phyloP scores from a whole-genome alignment of 2,113 vertebrate species.

The Chunga burmeisteri region DNA sequence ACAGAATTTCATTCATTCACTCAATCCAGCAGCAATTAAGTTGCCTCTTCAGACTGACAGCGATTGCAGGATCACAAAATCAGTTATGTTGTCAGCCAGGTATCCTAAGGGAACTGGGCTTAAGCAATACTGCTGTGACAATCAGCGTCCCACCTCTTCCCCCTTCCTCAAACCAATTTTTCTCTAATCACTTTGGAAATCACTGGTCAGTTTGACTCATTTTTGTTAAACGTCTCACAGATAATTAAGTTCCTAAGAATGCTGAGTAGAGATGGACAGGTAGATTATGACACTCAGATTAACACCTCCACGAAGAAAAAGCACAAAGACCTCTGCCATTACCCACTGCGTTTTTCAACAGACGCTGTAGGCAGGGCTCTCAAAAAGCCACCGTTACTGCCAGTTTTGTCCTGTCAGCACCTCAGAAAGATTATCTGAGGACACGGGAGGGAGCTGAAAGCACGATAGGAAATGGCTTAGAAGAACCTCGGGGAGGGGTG shows the following conservation, averaged over 20 bases:
- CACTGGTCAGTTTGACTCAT: neutral
- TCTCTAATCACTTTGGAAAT: neutral
- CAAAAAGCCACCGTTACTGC: neutral
- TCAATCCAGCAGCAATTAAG: neutral
- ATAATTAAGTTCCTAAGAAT: neutral
- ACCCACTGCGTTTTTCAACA: neutral
- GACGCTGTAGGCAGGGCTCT: neutral
- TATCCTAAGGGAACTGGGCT: neutral
- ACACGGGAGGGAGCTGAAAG: neutral
- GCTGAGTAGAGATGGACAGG: neutral
- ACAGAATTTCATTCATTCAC: neutral
- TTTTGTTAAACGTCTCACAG: neutral
- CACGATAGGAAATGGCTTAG: neutral
- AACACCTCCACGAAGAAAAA: neutral
- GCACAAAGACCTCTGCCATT: neutral
- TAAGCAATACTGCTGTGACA: neutral
- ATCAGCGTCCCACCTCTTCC: neutral
- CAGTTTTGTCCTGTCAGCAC: constrained; percentile 11
- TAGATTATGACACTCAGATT: neutral
- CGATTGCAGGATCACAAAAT: neutral
- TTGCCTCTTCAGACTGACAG: neutral
- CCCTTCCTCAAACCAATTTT: neutral
- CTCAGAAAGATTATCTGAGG: constrained; percentile 9
- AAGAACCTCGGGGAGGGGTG: neutral
- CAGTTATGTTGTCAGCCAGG: neutral